Evolutionary conservation across 1,140 invertebrate species (phyloP), one percentile per base, ranked within the genome.

Genomic region (Calycopis cecrops): DNA sequence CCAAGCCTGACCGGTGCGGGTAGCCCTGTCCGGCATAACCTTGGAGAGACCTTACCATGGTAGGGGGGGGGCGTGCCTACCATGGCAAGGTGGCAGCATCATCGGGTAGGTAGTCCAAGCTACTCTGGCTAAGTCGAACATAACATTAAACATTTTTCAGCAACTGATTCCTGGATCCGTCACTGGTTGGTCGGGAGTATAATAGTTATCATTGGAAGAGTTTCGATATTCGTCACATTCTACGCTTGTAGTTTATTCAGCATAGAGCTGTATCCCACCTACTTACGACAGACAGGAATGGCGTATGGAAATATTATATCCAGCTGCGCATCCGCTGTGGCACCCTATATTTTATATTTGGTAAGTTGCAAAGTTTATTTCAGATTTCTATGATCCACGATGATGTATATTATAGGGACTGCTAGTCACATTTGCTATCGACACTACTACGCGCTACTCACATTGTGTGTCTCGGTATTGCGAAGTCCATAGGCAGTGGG

Each of bases 341-440:
- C 91, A 0, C 94, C 94, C 0, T 94, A 94, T 68, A 87, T 95
- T 37, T 90, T 94, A 4, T 92, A 92, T 69, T 79, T 93, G 77
- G 94, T 94, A 89, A 90, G 86, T 77, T 17, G 2, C 21, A 28
- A 2, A 28, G n/a, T n/a, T n/a, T 28, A 28, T 28, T 28, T 28
- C 21, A 6, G 2, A 28, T 28, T 28, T n/a, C n/a, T n/a, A n/a
- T n/a, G n/a, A n/a, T n/a, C n/a, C n/a, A n/a, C n/a, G n/a, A n/a
- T n/a, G n/a, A n/a, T n/a, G n/a, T n/a, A n/a, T n/a, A n/a, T n/a
- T n/a, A n/a, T n/a, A n/a, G n/a, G n/a, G n/a, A n/a, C n/a, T n/a
- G n/a, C n/a, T n/a, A n/a, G n/a, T n/a, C n/a, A n/a, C n/a, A n/a
- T n/a, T n/a, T n/a, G n/a, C n/a, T n/a, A n/a, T n/a, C n/a, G n/a